phyloP scores from a whole-genome alignment of 1,140 invertebrate species.

The Ostrea edulis region DNA sequence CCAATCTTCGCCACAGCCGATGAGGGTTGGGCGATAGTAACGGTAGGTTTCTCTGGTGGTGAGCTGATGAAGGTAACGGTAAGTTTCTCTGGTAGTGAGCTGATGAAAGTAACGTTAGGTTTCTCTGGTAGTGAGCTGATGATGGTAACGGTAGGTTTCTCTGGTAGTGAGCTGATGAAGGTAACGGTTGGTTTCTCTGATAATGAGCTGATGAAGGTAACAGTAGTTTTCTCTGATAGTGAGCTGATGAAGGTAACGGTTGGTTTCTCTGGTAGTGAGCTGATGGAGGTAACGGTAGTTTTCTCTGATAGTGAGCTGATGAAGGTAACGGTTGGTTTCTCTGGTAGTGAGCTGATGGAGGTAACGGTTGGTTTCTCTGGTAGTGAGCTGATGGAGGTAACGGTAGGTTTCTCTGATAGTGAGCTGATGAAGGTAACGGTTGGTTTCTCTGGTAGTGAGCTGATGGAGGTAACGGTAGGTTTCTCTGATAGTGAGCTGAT shows the following conservation, averaged over 20 bases:
- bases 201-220: constrained; percentile 63
- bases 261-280: constrained; percentile 6
- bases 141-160: too few relatives aligned
- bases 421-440: too few relatives aligned
- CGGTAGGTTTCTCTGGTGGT: constrained; percentile 49
- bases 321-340: too few relatives aligned
- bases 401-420: too few relatives aligned
- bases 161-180: constrained; percentile 48
- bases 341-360: too few relatives aligned
- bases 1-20: constrained; percentile 64
- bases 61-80: constrained; percentile 63
- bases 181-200: constrained; percentile 46
- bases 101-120: constrained; percentile 51
- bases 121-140: constrained; percentile 54
- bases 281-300: too few relatives aligned
- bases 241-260: constrained; percentile 52
- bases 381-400: neutral
- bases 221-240: constrained; percentile 2
- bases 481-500: too few relatives aligned
- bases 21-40: constrained; percentile 61
- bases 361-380: too few relatives aligned
- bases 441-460: too few relatives aligned
- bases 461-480: neutral
- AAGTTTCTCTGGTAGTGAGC: constrained; percentile 42
- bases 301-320: neutral